phyloP scores from a whole-genome alignment of 2,888 invertebrate genomes.

The Orthosia gracilis region DNA sequence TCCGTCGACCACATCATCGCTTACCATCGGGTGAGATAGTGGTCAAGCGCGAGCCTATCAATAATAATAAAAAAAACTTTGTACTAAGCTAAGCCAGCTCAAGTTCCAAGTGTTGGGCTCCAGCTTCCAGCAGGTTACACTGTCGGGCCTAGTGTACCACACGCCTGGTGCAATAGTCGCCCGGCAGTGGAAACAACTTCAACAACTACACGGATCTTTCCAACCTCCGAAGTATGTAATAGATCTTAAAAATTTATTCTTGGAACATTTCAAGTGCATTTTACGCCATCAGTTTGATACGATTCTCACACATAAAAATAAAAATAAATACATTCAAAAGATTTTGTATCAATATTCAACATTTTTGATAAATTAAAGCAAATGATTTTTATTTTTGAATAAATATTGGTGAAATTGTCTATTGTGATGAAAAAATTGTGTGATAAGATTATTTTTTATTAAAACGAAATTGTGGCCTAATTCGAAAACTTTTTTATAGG shows the following conservation, averaged over 20 bases:
- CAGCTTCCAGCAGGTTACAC: too few species aligned
- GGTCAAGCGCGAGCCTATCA: too few species aligned
- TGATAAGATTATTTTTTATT: slow-evolving; percentile 78
- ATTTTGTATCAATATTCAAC: slow-evolving; percentile 12
- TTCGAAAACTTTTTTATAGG: slow-evolving; percentile 70
- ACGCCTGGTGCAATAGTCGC: too few species aligned
- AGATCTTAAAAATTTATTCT: slow-evolving; percentile 2
- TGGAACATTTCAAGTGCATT: slow-evolving; percentile 31
- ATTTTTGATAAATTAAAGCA: not conserved
- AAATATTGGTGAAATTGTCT: slow-evolving; percentile 74
- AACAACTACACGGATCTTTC: not conserved
- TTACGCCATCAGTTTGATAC: slow-evolving; percentile 32
- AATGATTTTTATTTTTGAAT: slow-evolving; percentile 23
- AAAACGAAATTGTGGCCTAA: slow-evolving; percentile 86
- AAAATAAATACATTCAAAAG: not conserved
- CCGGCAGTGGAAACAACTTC: too few species aligned
- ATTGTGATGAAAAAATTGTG: slow-evolving; percentile 84
- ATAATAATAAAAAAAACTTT: too few species aligned
- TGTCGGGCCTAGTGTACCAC: too few species aligned
- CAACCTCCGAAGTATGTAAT: not conserved
- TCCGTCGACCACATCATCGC: too few species aligned
- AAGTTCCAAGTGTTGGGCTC: too few species aligned
- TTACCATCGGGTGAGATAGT: too few species aligned
- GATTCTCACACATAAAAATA: slow-evolving; percentile 9
- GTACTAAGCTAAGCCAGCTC: too few species aligned